Evolutionary conservation across 2,888 invertebrate genomes (phyloP).

Genomic region (Mesochorus sp.): DNA sequence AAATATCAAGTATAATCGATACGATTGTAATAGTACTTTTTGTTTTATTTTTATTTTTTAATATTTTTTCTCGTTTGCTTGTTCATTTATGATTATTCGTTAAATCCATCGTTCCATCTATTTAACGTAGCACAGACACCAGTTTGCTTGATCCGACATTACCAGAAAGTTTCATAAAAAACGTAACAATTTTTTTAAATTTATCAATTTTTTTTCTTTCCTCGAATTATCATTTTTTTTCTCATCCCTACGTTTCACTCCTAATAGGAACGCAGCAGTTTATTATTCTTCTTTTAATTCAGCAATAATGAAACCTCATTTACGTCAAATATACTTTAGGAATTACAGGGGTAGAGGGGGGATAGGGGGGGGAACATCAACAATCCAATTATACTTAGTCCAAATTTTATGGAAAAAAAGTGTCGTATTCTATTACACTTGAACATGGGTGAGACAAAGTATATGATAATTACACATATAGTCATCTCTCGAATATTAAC

Average conservation of each 20-base stretch:
- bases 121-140: conserved; percentile 66
- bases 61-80: conserved; percentile 64
- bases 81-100: conserved; percentile 54
- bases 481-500: conserved; percentile 67
- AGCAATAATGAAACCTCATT: conserved; percentile 38
- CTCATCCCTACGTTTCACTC: conserved; percentile 32
- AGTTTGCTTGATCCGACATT: conserved; percentile 65
- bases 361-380: conserved; percentile 65
- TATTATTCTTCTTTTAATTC: conserved; percentile 34
- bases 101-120: conserved; percentile 69
- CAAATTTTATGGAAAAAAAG: conserved; percentile 51
- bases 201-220: conserved; percentile 23
- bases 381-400: conserved; percentile 68
- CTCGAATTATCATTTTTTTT: too few species aligned
- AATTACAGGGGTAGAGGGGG: conserved; percentile 48
- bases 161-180: conserved; percentile 72
- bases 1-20: conserved; percentile 75
- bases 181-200: conserved; percentile 68
- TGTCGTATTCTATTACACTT: conserved; percentile 55
- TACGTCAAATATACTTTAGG: conserved; percentile 64
- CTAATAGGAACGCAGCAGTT: conserved; percentile 54
- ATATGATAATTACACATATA: conserved; percentile 50
- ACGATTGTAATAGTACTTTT: conserved; percentile 69
- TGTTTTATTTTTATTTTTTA: conserved; percentile 65
- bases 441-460: conserved; percentile 50